A percentile compares a stretch with the other conserved stretches of the same genome.
phyloP scores from a whole-genome alignment of 2,113 vertebrate genomes.

The Petromus typicus region DNA sequence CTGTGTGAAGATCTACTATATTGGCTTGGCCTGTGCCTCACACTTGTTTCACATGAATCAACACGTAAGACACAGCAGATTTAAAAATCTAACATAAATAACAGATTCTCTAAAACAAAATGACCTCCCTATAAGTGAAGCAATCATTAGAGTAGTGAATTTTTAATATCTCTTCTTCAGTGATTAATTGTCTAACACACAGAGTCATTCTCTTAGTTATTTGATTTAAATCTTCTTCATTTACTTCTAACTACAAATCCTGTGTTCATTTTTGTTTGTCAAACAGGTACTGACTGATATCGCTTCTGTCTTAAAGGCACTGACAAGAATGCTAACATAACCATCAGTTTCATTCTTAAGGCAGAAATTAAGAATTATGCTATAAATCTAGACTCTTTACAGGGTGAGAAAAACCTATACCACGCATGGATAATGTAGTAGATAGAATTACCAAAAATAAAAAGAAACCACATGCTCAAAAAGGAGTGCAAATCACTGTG shows the following conservation, averaged over 20 bases:
- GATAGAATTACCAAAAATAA: conserved; percentile 21
- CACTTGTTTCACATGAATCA: neutral
- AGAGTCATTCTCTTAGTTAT: neutral
- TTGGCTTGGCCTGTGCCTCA: neutral
- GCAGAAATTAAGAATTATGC: conserved; percentile 29
- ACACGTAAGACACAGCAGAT: neutral
- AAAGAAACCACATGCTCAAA: neutral
- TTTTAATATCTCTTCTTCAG: neutral
- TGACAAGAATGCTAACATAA: neutral
- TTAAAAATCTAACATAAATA: neutral
- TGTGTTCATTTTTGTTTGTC: neutral
- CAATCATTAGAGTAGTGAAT: neutral
- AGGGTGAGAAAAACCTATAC: conserved; percentile 36
- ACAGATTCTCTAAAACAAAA: conserved; percentile 1
- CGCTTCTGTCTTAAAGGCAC: neutral
- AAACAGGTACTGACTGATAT: neutral
- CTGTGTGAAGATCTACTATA: neutral
- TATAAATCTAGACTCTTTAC: conserved; percentile 19
- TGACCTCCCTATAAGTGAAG: neutral
- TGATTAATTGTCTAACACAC: neutral
- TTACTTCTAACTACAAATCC: neutral
- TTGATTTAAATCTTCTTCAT: neutral
- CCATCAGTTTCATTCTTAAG: conserved; percentile 38
- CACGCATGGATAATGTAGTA: conserved; percentile 62
- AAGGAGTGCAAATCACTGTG: conserved; percentile 57